A percentile compares a stretch with the other conserved stretches of the same genome.
Conservation (phyloP, 2,113 vertebrate genomes). For the Boleophthalmus pectinirostris region DNA sequence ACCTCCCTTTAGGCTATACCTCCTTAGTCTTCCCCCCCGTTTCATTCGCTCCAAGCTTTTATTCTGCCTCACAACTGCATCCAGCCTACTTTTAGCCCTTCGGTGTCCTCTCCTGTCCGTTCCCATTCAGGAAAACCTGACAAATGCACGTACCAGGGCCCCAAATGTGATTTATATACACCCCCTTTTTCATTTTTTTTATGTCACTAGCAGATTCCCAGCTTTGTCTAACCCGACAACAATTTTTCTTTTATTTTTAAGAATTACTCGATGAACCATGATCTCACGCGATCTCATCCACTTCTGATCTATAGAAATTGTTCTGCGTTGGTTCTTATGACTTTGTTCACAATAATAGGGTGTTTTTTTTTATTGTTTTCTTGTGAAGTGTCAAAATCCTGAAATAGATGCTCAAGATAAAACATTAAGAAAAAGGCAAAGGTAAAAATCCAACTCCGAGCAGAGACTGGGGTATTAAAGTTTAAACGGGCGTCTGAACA, state of each 20-base stretch:
- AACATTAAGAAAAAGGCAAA: conserved; percentile 13
- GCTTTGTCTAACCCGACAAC: neutral
- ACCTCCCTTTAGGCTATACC: conserved; percentile 44
- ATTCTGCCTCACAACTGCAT: conserved; percentile 72
- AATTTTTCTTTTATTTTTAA: conserved; percentile 4
- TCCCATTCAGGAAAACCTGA: conserved; percentile 4
- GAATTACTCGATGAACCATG: neutral
- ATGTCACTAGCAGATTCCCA: neutral
- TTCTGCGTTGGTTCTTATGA: neutral
- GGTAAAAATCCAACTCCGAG: conserved; percentile 13
- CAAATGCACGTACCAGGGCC: neutral
- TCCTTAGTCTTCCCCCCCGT: conserved; percentile 45
- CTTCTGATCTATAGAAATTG: neutral
- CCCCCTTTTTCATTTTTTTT: neutral
- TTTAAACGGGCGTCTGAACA: conserved; percentile 58
- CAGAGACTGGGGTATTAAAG: conserved; percentile 35
- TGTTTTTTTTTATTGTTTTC: neutral
- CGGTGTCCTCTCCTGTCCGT: conserved; percentile 48
- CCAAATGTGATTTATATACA: conserved; percentile 4
- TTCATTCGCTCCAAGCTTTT: conserved; percentile 67
- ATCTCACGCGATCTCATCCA: neutral
- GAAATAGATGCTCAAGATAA: conserved; percentile 12
- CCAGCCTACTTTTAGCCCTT: conserved; percentile 45
- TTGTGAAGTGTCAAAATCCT: conserved; percentile 4
- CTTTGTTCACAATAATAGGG: neutral